Evolutionary conservation across 2,113 vertebrate species (phyloP).

Genomic region (Salvelinus namaycush): DNA sequence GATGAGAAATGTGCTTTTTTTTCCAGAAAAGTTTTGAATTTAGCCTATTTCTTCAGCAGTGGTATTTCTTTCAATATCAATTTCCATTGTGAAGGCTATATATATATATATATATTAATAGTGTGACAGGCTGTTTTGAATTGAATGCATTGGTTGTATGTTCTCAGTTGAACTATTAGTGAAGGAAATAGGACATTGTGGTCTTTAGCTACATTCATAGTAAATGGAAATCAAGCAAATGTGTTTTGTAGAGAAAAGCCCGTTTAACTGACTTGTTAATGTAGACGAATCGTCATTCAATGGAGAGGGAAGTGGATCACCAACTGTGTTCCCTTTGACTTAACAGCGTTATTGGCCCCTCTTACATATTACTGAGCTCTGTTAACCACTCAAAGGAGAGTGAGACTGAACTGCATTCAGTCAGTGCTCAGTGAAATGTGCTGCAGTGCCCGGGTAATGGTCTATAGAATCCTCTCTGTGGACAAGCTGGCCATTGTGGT

Average conservation of each 20-base stretch:
- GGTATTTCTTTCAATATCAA: no score
- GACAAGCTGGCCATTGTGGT: conserved; percentile 18
- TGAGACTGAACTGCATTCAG: not conserved
- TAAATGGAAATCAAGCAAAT: not conserved
- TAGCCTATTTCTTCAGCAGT: no score
- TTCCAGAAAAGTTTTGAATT: not conserved
- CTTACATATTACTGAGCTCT: not conserved
- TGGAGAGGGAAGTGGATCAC: not conserved
- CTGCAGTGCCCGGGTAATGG: not conserved
- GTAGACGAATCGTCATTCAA: not conserved
- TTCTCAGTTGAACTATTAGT: not conserved
- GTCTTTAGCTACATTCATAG: not conserved
- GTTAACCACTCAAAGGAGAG: not conserved
- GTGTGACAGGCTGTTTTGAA: not conserved
- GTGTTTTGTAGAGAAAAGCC: not conserved
- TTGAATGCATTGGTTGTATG: not conserved
- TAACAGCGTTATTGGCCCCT: not conserved
- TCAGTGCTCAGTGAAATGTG: not conserved
- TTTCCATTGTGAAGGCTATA: no score
- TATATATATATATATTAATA: no score
- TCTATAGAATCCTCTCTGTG: not conserved
- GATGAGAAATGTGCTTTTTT: not conserved
- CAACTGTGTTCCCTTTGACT: not conserved
- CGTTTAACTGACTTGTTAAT: not conserved
- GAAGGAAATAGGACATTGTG: not conserved